Evolutionary conservation across 2,797 vertebrate genomes (phyloP).

Genomic region (Myioborus melanocephalus): DNA sequence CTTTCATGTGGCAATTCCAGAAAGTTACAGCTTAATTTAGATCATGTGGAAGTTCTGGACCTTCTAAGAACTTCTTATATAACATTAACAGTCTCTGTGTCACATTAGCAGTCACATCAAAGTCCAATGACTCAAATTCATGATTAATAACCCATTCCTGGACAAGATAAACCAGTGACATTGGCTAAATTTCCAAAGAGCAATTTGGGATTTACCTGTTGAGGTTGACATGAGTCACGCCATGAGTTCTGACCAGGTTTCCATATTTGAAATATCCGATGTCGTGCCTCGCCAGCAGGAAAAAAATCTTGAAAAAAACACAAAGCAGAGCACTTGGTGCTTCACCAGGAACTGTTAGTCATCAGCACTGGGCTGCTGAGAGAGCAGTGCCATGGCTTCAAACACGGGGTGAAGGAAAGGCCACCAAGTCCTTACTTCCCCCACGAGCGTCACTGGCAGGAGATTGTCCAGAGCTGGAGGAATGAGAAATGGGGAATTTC

Average conservation of each 20-base stretch:
- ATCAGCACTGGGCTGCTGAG: neutral
- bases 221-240: neutral
- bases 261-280: neutral
- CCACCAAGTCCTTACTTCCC: neutral
- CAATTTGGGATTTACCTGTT: constrained; percentile 30
- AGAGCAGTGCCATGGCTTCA: neutral
- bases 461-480: neutral
- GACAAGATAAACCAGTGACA: neutral
- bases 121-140: neutral
- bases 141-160: neutral
- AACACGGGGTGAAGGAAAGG: neutral
- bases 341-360: constrained; percentile 55
- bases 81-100: neutral
- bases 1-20: neutral
- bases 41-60: neutral
- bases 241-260: neutral
- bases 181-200: neutral
- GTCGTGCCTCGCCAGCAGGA: neutral
- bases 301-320: neutral
- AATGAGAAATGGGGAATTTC: neutral
- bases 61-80: neutral
- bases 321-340: neutral
- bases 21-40: neutral
- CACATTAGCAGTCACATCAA: neutral
- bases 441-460: neutral